Evolutionary conservation across 2,797 vertebrate genomes (phyloP).

Genomic region (Poeciliopsis turneri): DNA sequence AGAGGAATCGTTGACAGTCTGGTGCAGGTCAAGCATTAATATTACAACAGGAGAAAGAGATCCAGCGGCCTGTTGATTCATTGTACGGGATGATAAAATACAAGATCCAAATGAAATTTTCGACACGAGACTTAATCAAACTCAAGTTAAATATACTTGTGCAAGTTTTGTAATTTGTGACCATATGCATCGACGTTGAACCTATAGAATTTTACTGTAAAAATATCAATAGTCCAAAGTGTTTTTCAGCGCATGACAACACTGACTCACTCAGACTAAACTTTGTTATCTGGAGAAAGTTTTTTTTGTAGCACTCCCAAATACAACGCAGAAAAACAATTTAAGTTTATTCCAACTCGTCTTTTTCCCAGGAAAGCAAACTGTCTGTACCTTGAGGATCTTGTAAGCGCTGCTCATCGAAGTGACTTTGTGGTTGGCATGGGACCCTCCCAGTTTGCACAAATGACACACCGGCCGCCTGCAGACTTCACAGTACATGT

Average conservation of each 20-base stretch:
- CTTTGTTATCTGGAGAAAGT: constrained; percentile 10
- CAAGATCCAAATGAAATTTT: not conserved
- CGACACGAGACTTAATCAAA: not conserved
- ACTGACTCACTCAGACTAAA: constrained; percentile 13
- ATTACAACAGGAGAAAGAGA: constrained; percentile 46
- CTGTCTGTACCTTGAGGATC: constrained; percentile 90
- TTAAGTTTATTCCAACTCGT: not conserved
- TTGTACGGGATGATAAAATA: not conserved
- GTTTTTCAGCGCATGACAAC: not conserved
- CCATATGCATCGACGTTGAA: not conserved
- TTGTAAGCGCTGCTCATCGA: constrained; percentile 97
- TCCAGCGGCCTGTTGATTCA: not conserved
- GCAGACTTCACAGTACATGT: constrained; percentile 99
- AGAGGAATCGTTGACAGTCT: constrained; percentile 15
- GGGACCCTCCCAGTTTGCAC: constrained; percentile 92
- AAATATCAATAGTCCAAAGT: not conserved
- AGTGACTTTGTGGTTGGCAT: constrained; percentile 95
- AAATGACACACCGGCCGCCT: constrained; percentile 94
- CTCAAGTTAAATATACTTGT: not conserved
- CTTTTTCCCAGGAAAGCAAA: not conserved
- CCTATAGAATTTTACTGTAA: not conserved
- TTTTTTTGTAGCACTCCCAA: constrained; percentile 8
- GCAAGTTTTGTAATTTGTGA: not conserved
- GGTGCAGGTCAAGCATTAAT: constrained; percentile 53
- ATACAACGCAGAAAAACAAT: constrained; percentile 4